phyloP scores from a whole-genome alignment of 2,888 invertebrate species.

The Incurvaria masculella region DNA sequence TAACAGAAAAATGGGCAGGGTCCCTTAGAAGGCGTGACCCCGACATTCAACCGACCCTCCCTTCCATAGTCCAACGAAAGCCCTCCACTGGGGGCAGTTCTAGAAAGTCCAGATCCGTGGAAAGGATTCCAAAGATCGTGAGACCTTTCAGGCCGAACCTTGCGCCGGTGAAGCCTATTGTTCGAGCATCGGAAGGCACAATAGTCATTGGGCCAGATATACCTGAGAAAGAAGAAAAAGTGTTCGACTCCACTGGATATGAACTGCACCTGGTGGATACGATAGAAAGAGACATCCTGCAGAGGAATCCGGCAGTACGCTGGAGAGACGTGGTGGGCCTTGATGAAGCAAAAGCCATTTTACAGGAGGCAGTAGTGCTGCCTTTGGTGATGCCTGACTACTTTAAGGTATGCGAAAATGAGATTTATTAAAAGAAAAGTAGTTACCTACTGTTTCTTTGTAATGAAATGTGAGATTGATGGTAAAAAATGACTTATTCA shows the following conservation, averaged over 20 bases:
- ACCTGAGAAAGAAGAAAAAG: conserved; percentile 43
- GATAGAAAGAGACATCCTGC: conserved; percentile 80
- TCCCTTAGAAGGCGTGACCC: conserved; percentile 63
- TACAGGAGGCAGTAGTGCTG: conserved; percentile 84
- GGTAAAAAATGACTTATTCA: too few relatives aligned
- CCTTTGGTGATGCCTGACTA: conserved; percentile 87
- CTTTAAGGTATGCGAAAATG: conserved; percentile 70
- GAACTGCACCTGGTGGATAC: conserved; percentile 77
- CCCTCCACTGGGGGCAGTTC: conserved; percentile 32
- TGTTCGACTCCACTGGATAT: conserved; percentile 68
- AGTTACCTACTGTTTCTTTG: too few relatives aligned
- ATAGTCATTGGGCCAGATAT: conserved; percentile 35
- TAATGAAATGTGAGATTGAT: too few relatives aligned
- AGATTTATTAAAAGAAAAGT: too few relatives aligned
- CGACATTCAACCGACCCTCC: conserved; percentile 62
- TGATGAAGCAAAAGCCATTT: conserved; percentile 70
- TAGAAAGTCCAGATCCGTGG: conserved; percentile 43
- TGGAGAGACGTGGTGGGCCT: conserved; percentile 77
- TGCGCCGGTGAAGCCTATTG: conserved; percentile 34
- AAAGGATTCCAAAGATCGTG: conserved; percentile 32
- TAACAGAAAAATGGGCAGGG: conserved; percentile 67
- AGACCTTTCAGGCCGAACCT: conserved; percentile 26
- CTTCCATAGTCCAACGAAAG: conserved; percentile 54
- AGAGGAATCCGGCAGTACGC: conserved; percentile 76
- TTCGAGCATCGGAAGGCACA: conserved; percentile 34